Conservation (phyloP, 2,113 vertebrate genomes). For the Amblyopsis rosae region DNA sequence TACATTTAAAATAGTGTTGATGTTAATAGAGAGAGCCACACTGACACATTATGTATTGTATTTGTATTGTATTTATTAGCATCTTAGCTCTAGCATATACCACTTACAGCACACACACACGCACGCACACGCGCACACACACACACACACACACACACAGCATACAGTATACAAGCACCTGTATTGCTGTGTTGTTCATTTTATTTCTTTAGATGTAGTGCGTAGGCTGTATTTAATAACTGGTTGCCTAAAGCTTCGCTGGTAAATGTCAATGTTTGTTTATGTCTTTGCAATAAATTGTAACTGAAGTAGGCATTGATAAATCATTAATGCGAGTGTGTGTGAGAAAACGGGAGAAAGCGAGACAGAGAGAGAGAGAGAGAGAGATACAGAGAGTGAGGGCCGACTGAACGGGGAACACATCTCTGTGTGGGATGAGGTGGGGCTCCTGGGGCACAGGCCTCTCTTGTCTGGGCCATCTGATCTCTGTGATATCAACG, state of each 20-base stretch:
- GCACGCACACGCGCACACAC: constrained; percentile 4
- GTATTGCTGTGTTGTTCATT: too few species aligned
- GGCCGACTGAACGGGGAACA: not conserved
- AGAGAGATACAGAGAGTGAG: not conserved
- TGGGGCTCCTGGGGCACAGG: constrained; percentile 23
- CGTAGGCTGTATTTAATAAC: too few species aligned
- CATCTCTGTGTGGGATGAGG: constrained; percentile 21
- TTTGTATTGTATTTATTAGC: too few species aligned
- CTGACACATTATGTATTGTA: too few species aligned
- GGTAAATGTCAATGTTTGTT: not conserved
- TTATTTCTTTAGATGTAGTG: too few species aligned
- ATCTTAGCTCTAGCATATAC: too few species aligned
- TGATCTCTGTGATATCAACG: too few species aligned
- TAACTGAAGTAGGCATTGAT: not conserved
- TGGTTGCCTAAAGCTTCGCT: not conserved
- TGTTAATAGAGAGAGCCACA: too few species aligned
- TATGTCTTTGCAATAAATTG: not conserved
- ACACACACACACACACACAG: constrained; percentile 13
- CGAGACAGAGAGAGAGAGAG: not conserved
- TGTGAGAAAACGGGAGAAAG: not conserved
- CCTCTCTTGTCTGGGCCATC: not conserved
- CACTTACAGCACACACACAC: not conserved
- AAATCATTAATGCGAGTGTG: not conserved
- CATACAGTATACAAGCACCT: not conserved
- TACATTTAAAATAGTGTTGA: not conserved